These are phyloP conservation scores for Griposia aprilina DNA, from an alignment of 2,888 invertebrate genomes.

Conservation along the genomic window DNA sequence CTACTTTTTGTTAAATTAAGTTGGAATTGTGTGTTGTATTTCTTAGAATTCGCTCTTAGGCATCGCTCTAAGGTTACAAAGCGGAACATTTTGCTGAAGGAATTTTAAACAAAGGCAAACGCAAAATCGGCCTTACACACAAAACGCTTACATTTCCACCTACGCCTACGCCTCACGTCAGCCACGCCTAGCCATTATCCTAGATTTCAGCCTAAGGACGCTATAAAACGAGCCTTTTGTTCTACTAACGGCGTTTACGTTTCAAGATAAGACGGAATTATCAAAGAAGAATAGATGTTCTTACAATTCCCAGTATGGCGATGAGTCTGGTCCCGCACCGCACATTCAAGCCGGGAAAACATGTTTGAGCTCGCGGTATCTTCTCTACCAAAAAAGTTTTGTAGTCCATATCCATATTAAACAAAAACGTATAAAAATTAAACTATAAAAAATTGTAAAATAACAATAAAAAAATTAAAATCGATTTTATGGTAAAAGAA, in stretches of 20 bases:
- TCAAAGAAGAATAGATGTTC: conserved; percentile 50
- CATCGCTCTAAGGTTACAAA: conserved; percentile 10
- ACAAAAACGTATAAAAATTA: conserved; percentile 40
- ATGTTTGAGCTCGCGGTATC: conserved; percentile 32
- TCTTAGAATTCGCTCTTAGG: conserved; percentile 1
- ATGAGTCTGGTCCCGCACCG: conserved; percentile 64
- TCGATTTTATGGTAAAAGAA: conserved; percentile 22
- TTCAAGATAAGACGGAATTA: conserved; percentile 58
- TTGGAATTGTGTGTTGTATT: conserved; percentile 16
- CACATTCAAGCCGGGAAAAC: conserved; percentile 51
- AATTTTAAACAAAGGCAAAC: conserved; percentile 19
- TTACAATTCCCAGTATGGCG: conserved; percentile 67
- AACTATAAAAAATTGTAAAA: conserved; percentile 28
- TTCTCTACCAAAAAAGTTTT: conserved; percentile 47
- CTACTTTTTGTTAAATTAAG: conserved; percentile 20
- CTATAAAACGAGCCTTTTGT: conserved; percentile 59
- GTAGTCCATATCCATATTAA: conserved; percentile 58
- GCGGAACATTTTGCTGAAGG: neutral
- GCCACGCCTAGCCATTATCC: conserved; percentile 41
- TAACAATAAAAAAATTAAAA: conserved; percentile 24
- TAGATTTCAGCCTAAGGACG: conserved; percentile 52
- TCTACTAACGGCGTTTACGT: conserved; percentile 51
- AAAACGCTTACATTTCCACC: conserved; percentile 27
- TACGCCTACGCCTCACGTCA: conserved; percentile 25
- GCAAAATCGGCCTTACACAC: conserved; percentile 10